phyloP scores from a whole-genome alignment of 2,113 vertebrate species.

The Myrmophylax atrothorax region DNA sequence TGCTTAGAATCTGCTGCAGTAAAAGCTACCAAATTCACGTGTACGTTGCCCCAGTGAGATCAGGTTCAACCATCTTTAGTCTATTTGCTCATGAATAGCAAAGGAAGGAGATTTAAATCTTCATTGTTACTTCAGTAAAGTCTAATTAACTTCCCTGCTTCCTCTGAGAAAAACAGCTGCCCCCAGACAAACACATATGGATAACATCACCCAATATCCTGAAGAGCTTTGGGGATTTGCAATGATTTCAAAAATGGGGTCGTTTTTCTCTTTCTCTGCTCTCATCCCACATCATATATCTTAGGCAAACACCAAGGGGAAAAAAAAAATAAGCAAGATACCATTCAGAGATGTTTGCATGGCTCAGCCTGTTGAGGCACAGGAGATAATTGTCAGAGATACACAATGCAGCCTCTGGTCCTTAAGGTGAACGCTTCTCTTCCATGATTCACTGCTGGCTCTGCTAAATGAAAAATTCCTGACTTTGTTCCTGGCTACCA shows the following conservation, averaged over 20 bases:
- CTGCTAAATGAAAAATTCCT: not conserved
- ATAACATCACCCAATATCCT: constrained; percentile 55
- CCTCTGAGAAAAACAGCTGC: not conserved
- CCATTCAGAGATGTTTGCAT: not conserved
- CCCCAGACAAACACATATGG: not conserved
- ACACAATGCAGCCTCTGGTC: not conserved
- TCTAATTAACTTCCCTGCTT: constrained; percentile 50
- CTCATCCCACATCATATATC: not conserved
- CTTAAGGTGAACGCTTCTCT: not conserved
- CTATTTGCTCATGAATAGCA: constrained; percentile 18
- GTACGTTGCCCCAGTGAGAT: not conserved
- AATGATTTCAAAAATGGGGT: not conserved
- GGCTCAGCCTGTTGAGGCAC: not conserved
- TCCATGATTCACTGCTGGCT: rapidly evolving
- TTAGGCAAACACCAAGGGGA: not conserved
- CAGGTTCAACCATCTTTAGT: not conserved
- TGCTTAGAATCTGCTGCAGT: not conserved
- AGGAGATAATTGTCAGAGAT: not conserved
- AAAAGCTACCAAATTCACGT: not conserved
- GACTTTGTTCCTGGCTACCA: not conserved
- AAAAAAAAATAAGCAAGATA: not conserved
- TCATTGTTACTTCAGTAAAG: constrained; percentile 20
- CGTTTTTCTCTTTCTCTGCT: not conserved
- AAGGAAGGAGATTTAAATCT: constrained; percentile 35
- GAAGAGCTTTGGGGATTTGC: constrained; percentile 1